Base-by-base conservation (phyloP, 2,888 invertebrate genomes). In the Hedychridium roseum region DNA sequence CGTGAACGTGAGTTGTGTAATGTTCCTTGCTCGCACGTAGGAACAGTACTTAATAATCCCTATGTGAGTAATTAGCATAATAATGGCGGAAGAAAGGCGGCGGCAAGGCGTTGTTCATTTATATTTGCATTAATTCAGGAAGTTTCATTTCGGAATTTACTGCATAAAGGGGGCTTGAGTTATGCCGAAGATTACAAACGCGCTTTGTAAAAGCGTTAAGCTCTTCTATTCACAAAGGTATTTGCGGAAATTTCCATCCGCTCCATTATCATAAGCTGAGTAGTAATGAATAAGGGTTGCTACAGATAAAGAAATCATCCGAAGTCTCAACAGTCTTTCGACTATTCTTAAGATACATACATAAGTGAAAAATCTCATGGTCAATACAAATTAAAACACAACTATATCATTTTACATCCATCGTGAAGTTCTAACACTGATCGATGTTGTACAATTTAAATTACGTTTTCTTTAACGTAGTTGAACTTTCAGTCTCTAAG, bases 251-350 rank as follows among this genome's bases (percentile, higher is more conserved):
- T 43, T 43, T 49, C 42, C 37, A 36, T 40, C 45, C 12, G 21
- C 34, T 46, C 46, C 58, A 26, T 57, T 54, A 57, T 47, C 54
- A 46, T 57, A 57, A 57, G 49, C 57, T 31, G 21, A 27, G 27
- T 53, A 48, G 48, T 39, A 26, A 31, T 28, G 43, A 57, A 45
- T 45, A 53, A 43, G 43, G 23, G 39, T 30, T 35, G 6, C 15
- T n/a, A n/a, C n/a, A 36, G 43, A 41, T 35, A 41, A 53, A 44
- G 40, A 45, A 37, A 15, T 15, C 21, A 47, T 28, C 26, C 21
- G n/a, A 23, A 6, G 9, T 23, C 9, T 23, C 23, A 23, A 23
- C 5, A 23, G 23, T 6, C 23, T 23, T 23, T 9, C 23, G 9
- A 23, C 23, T 23, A 5, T 23, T 23, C 9, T 23, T 23, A 6